These are phyloP conservation scores for Eurois occulta DNA, from an alignment of 2,888 invertebrate genomes.

Conservation along the genomic window DNA sequence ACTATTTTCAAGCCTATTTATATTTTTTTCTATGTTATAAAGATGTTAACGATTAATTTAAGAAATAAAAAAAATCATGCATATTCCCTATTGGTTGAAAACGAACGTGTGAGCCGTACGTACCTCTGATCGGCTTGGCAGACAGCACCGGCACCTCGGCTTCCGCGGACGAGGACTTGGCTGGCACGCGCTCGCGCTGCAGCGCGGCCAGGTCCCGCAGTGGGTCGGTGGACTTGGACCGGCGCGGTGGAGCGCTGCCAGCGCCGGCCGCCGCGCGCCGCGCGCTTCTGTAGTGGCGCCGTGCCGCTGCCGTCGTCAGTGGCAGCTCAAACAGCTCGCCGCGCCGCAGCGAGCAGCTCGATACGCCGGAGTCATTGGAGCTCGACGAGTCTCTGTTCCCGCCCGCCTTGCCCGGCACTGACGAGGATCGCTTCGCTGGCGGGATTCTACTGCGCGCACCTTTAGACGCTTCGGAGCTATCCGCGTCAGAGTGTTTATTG, in stretches of 20 bases:
- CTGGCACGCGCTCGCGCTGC: slow-evolving; percentile 90
- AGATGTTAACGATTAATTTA: too few species aligned
- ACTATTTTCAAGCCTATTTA: too few species aligned
- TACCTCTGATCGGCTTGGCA: slow-evolving; percentile 89
- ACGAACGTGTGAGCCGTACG: slow-evolving; percentile 59
- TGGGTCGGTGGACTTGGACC: slow-evolving; percentile 93
- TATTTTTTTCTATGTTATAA: too few species aligned
- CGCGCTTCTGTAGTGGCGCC: slow-evolving; percentile 90
- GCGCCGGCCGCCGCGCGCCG: slow-evolving; percentile 90
- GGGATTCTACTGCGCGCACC: slow-evolving; percentile 66
- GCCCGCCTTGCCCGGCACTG: slow-evolving; percentile 92
- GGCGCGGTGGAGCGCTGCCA: slow-evolving; percentile 91
- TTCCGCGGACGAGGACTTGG: slow-evolving; percentile 94
- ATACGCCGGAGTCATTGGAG: slow-evolving; percentile 95
- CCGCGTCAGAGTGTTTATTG: slow-evolving; percentile 83
- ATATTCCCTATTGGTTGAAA: too few species aligned
- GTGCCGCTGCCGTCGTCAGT: slow-evolving; percentile 88
- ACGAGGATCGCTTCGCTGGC: slow-evolving; percentile 70
- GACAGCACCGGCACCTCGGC: slow-evolving; percentile 94
- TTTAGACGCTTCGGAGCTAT: slow-evolving; percentile 83
- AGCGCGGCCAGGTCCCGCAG: slow-evolving; percentile 89
- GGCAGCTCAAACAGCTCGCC: slow-evolving; percentile 90
- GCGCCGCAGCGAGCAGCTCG: slow-evolving; percentile 91
- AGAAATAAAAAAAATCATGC: too few species aligned
- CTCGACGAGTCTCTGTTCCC: slow-evolving; percentile 95